Base-by-base conservation (phyloP, 2,888 invertebrate species). In the Coleophora deauratella region DNA sequence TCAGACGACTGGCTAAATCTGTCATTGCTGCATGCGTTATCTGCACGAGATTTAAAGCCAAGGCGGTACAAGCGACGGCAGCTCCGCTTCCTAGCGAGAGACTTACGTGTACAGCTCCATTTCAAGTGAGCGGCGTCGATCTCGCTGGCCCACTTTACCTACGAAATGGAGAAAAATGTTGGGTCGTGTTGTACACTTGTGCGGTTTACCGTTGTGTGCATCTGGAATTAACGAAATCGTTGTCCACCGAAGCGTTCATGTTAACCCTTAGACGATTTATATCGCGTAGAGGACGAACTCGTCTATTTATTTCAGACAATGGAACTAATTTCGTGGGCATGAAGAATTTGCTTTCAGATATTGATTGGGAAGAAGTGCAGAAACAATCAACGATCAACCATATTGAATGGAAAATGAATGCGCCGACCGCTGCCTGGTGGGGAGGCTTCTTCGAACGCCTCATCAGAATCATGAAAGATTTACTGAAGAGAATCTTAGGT, bases 391-490 rank as follows among this genome's bases (percentile, higher is more conserved):
- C 15, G 6, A n/a, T 35, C 10, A 12, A 11, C 8, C 35, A n/a
- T 15, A 35, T 35, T n/a, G 9, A 9, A 6, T 35, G 35, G 35
- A 35, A 35, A n/a, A 12, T 35, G 35, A 35, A 35, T 14, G 35
- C 35, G n/a, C 35, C 35, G 9, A 13, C 35, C 6, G 35, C 35
- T 13, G 35, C 35, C 4, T 35, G 35, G 35, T 35, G 35, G 35
- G 35, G 35, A 7, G 35, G 35, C 21, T 35, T 13, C 35, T 35
- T 12, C 13, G 35, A 35, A 15, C 6, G 35, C 6, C 35, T 35
- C 8, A 35, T 35, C 35, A 9, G 15, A 6, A 15, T 35, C 9
- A 12, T 35, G 14, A 35, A 35, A 11, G 35, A 35, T 15, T 7
- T 35, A 6, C 11, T 35, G 11, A 13, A 15, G 9, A 9, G 35